Conservation (phyloP, 92 coral and sea anemone genomes). For the Porites cylindrica region DNA sequence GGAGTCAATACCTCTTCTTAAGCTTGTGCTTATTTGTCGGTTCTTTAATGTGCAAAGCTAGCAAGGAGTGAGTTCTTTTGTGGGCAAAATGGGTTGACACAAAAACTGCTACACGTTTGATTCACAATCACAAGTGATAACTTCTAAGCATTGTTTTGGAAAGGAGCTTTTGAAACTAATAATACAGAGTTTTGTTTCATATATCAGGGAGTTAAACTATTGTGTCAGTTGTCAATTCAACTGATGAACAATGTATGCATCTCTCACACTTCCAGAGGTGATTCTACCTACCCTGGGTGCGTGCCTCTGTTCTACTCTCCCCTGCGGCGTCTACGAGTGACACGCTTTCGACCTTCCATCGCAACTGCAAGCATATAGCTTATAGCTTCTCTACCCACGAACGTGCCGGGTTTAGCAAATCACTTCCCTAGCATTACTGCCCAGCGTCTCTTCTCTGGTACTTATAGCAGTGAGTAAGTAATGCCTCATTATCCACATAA, state of each 20-base stretch:
- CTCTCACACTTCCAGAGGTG: constrained; percentile 76
- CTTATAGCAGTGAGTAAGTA: constrained; percentile 85
- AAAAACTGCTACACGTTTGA: neutral
- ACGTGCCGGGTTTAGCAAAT: constrained; percentile 69
- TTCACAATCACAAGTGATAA: neutral
- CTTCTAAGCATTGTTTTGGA: neutral
- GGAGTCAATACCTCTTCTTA: too few relatives aligned
- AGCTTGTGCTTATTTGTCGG: neutral
- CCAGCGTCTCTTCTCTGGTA: constrained; percentile 40
- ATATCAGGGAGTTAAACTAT: constrained; percentile 73
- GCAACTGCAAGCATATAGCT: constrained; percentile 68
- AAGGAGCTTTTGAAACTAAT: constrained; percentile 15
- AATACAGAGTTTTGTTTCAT: constrained; percentile 77
- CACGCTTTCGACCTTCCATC: constrained; percentile 78
- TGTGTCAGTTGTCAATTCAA: constrained; percentile 83
- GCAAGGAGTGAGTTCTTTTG: neutral
- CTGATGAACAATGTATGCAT: constrained; percentile 87
- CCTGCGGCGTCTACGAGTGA: constrained; percentile 68
- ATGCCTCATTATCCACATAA: constrained; percentile 61
- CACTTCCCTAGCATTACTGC: constrained; percentile 65
- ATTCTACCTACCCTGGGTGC: constrained; percentile 74
- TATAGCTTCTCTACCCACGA: constrained; percentile 83
- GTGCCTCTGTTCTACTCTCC: constrained; percentile 74
- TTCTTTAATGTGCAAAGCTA: neutral
- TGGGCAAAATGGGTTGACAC: neutral